Evolutionary conservation across 2,113 vertebrate genomes (phyloP).

Genomic region (Pachycephala philippinensis): DNA sequence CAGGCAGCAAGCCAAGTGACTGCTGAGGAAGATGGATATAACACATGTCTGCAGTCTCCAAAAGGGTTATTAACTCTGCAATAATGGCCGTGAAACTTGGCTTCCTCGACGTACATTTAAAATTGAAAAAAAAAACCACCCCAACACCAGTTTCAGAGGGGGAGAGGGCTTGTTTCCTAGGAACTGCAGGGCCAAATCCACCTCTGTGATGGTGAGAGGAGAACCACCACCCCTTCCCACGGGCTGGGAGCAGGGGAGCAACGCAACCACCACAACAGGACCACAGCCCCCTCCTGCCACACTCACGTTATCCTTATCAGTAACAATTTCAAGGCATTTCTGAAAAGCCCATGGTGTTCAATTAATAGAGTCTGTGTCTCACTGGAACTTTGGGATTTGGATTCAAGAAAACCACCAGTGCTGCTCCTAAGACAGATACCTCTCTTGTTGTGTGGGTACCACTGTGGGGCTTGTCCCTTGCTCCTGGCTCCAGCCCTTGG

Average conservation of each 20-base stretch:
- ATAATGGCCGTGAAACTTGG: slow-evolving; percentile 55
- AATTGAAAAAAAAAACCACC: not conserved
- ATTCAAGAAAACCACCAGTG: not conserved
- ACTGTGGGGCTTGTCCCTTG: not conserved
- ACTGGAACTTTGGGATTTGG: not conserved
- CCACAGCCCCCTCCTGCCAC: not conserved
- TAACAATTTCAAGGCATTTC: not conserved
- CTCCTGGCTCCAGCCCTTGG: not conserved
- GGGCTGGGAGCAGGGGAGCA: not conserved
- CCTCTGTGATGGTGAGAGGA: not conserved
- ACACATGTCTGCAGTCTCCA: slow-evolving; percentile 58
- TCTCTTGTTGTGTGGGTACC: not conserved
- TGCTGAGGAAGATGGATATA: slow-evolving; percentile 45
- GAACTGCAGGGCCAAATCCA: not conserved
- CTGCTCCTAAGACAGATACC: not conserved
- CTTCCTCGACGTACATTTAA: not conserved
- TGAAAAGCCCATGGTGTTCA: not conserved
- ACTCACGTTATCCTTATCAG: not conserved
- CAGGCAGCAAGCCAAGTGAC: not conserved
- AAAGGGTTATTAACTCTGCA: slow-evolving; percentile 60
- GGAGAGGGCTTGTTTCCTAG: slow-evolving; percentile 4
- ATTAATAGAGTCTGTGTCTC: not conserved
- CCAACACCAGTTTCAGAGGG: not conserved
- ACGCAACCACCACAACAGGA: not conserved
- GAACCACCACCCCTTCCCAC: not conserved